Evolutionary conservation across 2,888 invertebrate species (phyloP).

Genomic region (Crioceris asparagi): DNA sequence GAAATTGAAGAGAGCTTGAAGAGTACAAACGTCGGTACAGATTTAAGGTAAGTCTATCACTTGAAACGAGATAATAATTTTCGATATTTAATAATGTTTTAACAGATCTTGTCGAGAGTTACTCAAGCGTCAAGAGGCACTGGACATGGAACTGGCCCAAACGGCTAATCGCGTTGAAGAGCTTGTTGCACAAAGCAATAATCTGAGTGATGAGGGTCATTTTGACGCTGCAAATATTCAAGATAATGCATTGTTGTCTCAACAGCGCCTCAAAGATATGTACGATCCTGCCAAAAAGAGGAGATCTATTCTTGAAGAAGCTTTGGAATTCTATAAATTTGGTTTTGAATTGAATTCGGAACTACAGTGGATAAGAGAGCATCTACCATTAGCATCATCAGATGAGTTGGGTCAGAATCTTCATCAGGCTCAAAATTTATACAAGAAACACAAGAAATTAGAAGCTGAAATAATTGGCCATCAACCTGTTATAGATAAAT

Average conservation of each 20-base stretch:
- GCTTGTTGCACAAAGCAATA: conserved; percentile 69
- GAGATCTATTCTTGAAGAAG: conserved; percentile 71
- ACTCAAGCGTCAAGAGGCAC: conserved; percentile 76
- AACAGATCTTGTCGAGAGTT: conserved; percentile 67
- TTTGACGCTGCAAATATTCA: conserved; percentile 86
- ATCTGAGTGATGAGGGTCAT: conserved; percentile 88
- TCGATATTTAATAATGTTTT: conserved; percentile 1
- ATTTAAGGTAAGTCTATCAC: conserved; percentile 58
- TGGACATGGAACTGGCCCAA: conserved; percentile 78
- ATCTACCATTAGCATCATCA: conserved; percentile 68
- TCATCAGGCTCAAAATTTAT: conserved; percentile 81
- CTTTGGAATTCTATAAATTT: conserved; percentile 81
- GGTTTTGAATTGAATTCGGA: conserved; percentile 88
- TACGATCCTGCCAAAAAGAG: conserved; percentile 61
- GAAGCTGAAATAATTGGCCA: conserved; percentile 83
- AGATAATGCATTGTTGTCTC: conserved; percentile 63
- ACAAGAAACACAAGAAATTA: conserved; percentile 91
- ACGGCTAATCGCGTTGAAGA: conserved; percentile 74
- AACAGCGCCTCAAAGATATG: conserved; percentile 58
- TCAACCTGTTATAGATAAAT: conserved; percentile 72
- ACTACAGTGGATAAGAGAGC: conserved; percentile 91
- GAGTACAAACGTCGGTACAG: conserved; percentile 76
- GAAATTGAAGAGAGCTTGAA: conserved; percentile 72
- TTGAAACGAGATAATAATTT: not conserved
- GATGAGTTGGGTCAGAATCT: conserved; percentile 71